phyloP scores from a whole-genome alignment of 2,797 vertebrate species.

The Semaprochilodus insignis region DNA sequence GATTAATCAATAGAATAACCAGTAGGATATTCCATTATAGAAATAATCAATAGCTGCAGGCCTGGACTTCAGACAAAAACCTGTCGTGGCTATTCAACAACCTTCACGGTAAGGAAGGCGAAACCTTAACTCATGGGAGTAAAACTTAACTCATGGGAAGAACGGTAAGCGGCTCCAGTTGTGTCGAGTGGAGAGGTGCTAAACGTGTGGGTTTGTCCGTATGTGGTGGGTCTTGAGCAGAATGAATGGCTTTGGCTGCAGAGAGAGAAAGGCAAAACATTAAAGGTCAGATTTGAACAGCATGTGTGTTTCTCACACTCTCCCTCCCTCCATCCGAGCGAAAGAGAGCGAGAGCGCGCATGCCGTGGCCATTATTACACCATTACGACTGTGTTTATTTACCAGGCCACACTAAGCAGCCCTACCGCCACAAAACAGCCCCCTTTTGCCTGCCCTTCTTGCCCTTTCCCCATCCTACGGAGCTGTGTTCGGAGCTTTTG shows the following conservation, averaged over 20 bases:
- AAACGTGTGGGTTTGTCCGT: conserved; percentile 66
- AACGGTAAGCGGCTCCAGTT: background rate
- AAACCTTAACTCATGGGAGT: background rate
- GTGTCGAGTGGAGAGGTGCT: conserved; percentile 47
- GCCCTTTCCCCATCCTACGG: background rate
- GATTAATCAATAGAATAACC: too few relatives aligned
- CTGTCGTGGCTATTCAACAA: too few relatives aligned
- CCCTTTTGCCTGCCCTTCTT: conserved; percentile 23
- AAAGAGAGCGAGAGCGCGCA: conserved; percentile 49
- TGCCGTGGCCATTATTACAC: conserved; percentile 67
- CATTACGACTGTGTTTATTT: conserved; percentile 73
- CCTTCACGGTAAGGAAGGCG: too few relatives aligned
- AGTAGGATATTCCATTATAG: too few relatives aligned
- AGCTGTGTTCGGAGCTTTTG: conserved; percentile 15
- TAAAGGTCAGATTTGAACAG: conserved; percentile 75
- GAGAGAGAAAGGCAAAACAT: conserved; percentile 31
- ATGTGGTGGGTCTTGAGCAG: background rate
- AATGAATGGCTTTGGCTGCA: conserved; percentile 44
- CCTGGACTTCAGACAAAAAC: too few relatives aligned
- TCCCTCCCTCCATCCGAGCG: conserved; percentile 67
- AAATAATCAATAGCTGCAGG: too few relatives aligned
- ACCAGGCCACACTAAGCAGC: conserved; percentile 41
- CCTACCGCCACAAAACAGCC: conserved; percentile 6
- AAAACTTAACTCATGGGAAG: background rate
- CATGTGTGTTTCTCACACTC: conserved; percentile 78